Evolutionary conservation across 2,888 invertebrate species (phyloP).

Genomic region (Scaptomyza cyrtandrae): DNA sequence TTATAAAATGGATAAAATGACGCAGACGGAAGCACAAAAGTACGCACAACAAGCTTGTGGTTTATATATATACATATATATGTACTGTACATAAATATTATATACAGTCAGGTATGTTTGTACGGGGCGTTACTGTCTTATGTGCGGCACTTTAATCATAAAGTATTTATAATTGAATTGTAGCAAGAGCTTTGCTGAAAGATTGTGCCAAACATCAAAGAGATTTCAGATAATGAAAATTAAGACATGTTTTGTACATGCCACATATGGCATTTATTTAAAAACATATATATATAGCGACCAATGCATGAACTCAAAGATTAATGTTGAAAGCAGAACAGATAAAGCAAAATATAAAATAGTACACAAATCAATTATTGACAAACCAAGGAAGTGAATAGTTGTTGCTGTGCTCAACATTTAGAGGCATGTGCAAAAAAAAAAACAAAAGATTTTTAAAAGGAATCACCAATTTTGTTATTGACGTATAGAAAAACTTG

Average conservation of each 20-base stretch:
- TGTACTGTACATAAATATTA: constrained; percentile 15
- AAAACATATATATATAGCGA: constrained; percentile 30
- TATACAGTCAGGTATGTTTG: background rate
- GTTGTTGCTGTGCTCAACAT: constrained; percentile 23
- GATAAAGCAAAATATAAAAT: constrained; percentile 28
- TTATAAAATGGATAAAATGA: constrained; percentile 53
- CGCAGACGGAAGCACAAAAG: constrained; percentile 59
- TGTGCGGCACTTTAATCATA: constrained; percentile 68
- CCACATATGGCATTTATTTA: constrained; percentile 2
- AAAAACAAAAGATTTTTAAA: constrained; percentile 4
- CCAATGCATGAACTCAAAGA: constrained; percentile 38
- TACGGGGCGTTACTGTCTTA: constrained; percentile 60
- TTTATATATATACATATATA: constrained; percentile 33
- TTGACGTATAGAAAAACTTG: no score
- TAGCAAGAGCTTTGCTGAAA: constrained; percentile 64
- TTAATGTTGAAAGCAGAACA: constrained; percentile 62
- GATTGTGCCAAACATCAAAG: constrained; percentile 54
- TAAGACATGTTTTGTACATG: constrained; percentile 44
- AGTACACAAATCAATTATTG: constrained; percentile 4
- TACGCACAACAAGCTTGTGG: constrained; percentile 46
- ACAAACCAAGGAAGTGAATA: constrained; percentile 49
- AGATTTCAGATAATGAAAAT: constrained; percentile 59
- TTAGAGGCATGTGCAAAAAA: constrained; percentile 15
- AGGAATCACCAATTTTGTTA: background rate
- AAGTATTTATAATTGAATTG: constrained; percentile 74